These are phyloP conservation scores for Ophonus ardosiacus DNA, from an alignment of 2,888 invertebrate species.

Conservation along the genomic window DNA sequence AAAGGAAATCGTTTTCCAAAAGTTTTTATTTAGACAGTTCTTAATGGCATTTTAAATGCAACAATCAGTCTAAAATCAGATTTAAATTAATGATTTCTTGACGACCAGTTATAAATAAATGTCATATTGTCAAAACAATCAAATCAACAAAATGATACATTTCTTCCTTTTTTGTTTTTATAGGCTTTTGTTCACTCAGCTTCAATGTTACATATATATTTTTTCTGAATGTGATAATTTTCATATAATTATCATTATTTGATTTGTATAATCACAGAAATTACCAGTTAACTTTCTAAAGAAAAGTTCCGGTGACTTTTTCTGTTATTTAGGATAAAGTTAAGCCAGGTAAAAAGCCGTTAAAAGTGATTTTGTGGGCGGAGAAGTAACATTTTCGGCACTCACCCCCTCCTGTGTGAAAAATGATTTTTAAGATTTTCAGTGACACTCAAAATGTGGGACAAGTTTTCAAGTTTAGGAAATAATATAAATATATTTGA, in stretches of 20 bases:
- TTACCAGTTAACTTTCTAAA: background rate
- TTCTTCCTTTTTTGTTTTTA: background rate
- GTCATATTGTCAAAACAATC: background rate
- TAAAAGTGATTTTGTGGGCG: background rate
- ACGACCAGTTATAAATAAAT: background rate
- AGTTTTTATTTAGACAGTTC: background rate
- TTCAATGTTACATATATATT: background rate
- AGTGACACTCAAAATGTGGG: background rate
- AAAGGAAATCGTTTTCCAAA: conserved; percentile 1
- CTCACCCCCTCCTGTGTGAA: background rate
- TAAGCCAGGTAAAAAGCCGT: background rate
- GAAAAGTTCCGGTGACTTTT: background rate
- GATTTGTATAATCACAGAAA: background rate
- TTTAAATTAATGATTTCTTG: background rate
- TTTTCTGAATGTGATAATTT: background rate
- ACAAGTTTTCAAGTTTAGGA: background rate
- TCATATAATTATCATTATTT: background rate
- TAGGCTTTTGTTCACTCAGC: background rate
- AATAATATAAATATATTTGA: background rate
- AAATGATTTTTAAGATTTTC: background rate
- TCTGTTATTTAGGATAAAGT: background rate
- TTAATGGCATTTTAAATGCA: background rate
- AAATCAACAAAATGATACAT: background rate
- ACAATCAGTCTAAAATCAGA: background rate
- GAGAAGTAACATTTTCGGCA: background rate